Percentiles rank a stretch among this genome's conserved stretches.
Conservation (phyloP, 2,888 invertebrate species). For the Drosophila fulvimacula region DNA sequence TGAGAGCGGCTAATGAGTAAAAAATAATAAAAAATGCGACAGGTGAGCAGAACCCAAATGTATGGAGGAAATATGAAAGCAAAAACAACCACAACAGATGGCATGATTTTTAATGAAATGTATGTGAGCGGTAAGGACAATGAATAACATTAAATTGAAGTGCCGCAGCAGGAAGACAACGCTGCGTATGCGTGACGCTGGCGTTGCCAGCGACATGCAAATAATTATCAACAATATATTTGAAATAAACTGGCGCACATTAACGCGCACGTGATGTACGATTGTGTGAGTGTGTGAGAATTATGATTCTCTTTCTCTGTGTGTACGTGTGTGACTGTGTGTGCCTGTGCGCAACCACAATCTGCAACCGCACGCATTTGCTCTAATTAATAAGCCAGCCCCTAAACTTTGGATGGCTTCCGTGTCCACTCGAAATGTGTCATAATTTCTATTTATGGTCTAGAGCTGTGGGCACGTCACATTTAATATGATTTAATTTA, state of each 20-base stretch:
- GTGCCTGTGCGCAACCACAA: constrained; percentile 53
- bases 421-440: constrained; percentile 76
- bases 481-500: constrained; percentile 76
- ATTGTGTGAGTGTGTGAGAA: constrained; percentile 13
- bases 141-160: constrained; percentile 49
- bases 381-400: constrained; percentile 72
- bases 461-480: constrained; percentile 54
- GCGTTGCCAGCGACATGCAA: constrained; percentile 44
- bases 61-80: neutral
- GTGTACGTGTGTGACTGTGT: constrained; percentile 11
- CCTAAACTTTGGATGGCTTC: constrained; percentile 54
- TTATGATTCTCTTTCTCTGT: neutral
- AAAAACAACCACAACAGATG: constrained; percentile 16
- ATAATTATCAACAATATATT: constrained; percentile 51
- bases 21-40: constrained; percentile 15
- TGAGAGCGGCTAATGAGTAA: constrained; percentile 37
- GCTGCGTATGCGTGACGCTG: constrained; percentile 53
- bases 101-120: constrained; percentile 44
- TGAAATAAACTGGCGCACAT: constrained; percentile 46
- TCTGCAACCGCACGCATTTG: constrained; percentile 70
- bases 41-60: constrained; percentile 17
- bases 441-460: constrained; percentile 77
- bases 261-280: constrained; percentile 44
- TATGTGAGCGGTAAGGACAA: constrained; percentile 37
- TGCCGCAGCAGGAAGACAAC: constrained; percentile 35